Conservation (phyloP, 2,113 vertebrate genomes). For the Nothobranchius kuhntae region DNA sequence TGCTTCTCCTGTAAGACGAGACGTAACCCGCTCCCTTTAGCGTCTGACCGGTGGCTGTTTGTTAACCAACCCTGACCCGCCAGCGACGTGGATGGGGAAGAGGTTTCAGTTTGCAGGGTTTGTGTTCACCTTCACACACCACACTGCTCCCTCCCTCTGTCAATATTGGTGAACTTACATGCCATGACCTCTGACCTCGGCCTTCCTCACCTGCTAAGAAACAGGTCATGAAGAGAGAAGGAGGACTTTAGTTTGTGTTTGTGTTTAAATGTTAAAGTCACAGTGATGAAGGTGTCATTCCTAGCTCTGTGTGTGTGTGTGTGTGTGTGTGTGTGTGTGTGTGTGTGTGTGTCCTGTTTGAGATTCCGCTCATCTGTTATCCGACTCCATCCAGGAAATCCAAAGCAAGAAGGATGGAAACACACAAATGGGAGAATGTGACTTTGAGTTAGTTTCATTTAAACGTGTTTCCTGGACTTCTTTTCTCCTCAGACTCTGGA, state of each 20-base stretch:
- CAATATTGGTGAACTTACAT: constrained; percentile 52
- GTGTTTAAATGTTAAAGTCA: constrained; percentile 63
- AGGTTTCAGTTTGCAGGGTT: constrained; percentile 7
- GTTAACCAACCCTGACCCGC: constrained; percentile 42
- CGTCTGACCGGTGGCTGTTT: constrained; percentile 34
- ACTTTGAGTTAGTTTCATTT: not conserved
- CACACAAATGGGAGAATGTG: not conserved
- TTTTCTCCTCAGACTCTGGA: too few species aligned
- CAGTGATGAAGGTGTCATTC: constrained; percentile 71
- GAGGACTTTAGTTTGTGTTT: constrained; percentile 7
- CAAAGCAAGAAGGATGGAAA: constrained; percentile 23
- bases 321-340: constrained; percentile 16
- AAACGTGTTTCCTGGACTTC: not conserved
- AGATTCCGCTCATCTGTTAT: constrained; percentile 70
- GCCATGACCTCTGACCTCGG: constrained; percentile 47
- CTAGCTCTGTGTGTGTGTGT: constrained; percentile 42
- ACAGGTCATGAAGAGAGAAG: constrained; percentile 9
- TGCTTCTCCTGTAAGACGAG: constrained; percentile 51
- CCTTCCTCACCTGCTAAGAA: constrained; percentile 53
- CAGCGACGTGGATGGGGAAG: not conserved
- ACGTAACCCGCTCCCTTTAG: constrained; percentile 7
- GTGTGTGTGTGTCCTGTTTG: constrained; percentile 58
- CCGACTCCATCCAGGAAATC: constrained; percentile 64
- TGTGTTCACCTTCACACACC: constrained; percentile 25
- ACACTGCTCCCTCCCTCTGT: constrained; percentile 35